Evolutionary conservation across 2,888 invertebrate species (phyloP), one percentile per base, ranked within the genome.

Genomic region (Sialis lutaria): DNA sequence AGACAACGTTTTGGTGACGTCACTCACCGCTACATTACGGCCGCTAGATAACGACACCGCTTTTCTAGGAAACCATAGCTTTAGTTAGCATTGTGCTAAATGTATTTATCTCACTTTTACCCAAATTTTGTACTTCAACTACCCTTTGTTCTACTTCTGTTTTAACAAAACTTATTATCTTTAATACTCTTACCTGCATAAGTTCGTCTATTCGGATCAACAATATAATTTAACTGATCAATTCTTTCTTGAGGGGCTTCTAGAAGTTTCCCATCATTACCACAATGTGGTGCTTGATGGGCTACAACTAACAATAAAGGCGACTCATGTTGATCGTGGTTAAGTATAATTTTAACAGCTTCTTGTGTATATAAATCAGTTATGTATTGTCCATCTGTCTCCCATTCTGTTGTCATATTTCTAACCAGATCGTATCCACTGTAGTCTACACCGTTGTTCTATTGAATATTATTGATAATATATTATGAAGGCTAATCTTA

Each of bases 341-440:
- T 58, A 8, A 69, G 58, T 50, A 93, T 88, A 12, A 86, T 72
- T 52, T 70, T 69, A 0, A 82, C 71, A 0, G 90, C 81, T 60
- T 87, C 82, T 2, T 76, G 68, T 0, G 91, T 85, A 57, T 87
- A 87, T 8, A 90, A 61, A 55, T 89, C 85, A 0, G 92, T 92
- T 0, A 85, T 83, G 60, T 91, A 90, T 56, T 79, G 70, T 0
- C 90, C 90, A 58, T 79, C 84, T 7, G 82, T 66, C 52, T 87
- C 81, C 67, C 82, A 79, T 0, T 82, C 83, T 8, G 81, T 68
- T 13, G 79, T 70, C 55, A 79, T 68, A 51, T 79, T 80, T 41
- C 71, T 61, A 42, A 77, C 64, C 64, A 80, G 70, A 56, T 81
- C 81, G 52, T 77, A 65, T 1, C 78, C 78, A 62, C 72, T 75